phyloP scores from a whole-genome alignment of 2,888 invertebrate genomes.

The Steromphala cineraria region DNA sequence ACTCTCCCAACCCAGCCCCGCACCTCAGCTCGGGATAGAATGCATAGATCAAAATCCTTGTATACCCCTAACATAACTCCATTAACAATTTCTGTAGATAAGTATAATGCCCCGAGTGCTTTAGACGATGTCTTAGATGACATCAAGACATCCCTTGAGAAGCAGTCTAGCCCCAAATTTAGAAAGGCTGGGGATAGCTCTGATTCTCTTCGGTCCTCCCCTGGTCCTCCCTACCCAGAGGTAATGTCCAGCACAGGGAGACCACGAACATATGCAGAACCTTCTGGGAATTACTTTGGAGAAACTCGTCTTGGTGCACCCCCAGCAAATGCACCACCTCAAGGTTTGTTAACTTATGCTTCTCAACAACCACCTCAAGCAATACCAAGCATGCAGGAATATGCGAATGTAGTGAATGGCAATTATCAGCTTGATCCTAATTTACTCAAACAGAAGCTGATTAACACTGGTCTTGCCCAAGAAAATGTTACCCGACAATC shows the following conservation, averaged over 20 bases:
- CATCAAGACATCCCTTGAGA: constrained; percentile 59
- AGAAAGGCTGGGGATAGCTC: constrained; percentile 47
- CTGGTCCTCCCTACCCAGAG: constrained; percentile 23
- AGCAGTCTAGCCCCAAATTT: constrained; percentile 53
- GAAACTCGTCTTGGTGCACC: constrained; percentile 32
- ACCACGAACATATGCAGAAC: not conserved
- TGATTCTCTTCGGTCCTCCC: constrained; percentile 40
- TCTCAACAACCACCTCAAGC: constrained; percentile 26
- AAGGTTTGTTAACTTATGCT: constrained; percentile 22
- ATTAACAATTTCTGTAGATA: constrained; percentile 48
- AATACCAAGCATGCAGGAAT: constrained; percentile 48
- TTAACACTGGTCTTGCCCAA: constrained; percentile 64
- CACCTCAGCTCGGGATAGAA: constrained; percentile 32
- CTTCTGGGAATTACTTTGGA: constrained; percentile 17
- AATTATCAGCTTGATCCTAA: constrained; percentile 66
- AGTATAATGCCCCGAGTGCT: constrained; percentile 56
- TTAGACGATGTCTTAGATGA: constrained; percentile 68
- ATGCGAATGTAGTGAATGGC: constrained; percentile 58
- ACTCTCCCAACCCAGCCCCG: constrained; percentile 41
- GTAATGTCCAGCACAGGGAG: not conserved
- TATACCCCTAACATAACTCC: constrained; percentile 63
- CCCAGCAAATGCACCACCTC: constrained; percentile 15
- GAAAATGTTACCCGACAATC: not conserved
- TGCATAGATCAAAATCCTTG: constrained; percentile 49
- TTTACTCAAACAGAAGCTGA: constrained; percentile 61